Evolutionary conservation across 2,113 vertebrate species (phyloP), one percentile per base, ranked within the genome.

Genomic region (Alligator sinensis): DNA sequence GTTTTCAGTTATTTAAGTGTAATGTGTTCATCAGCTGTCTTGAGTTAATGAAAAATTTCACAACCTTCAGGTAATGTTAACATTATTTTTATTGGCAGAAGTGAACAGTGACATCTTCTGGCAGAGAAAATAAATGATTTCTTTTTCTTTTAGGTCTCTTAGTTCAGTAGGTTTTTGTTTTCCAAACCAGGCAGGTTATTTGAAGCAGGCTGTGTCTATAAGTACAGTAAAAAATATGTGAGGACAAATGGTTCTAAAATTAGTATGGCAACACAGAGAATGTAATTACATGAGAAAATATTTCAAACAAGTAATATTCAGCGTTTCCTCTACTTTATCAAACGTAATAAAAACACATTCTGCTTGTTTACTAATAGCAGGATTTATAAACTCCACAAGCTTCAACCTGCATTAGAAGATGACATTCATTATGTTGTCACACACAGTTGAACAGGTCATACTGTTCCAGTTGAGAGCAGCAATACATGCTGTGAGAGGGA

Each of bases 91-190:
- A 22, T 62, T 87, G 92, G 91, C 86, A 89, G 90, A 93, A 96
- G 97, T 76, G 84, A 96, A 97, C 88, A 94, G 83, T 96, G 97
- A 97, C 97, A 96, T 90, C 96, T 97, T 94, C 96, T 97, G 96
- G 97, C 68, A 93, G 91, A 83, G 0, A 17, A 91, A 77, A 94
- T 91, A 80, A 95, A 90, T 54, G 0, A 66, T 21, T 55, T 9
- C 17, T 82, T 94, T 88, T 93, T 66, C n/a, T 60, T 64, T 87
- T 57, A 15, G 79, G 63, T 76, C 24, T 61, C 28, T 66, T 55
- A 19, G 70, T 64, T 34, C 47, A 75, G 34, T 25, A 12, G n/a
- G 11, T 24, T 34, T 74, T 28, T 38, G 34, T 95, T 76, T 80
- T 54, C 17, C 66, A 27, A 38, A 18, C 54, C 18, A 28, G 60